A percentile compares a stretch with the other conserved stretches of the same genome.
These are phyloP conservation scores for Eumaeus atala DNA, from an alignment of 1,140 invertebrate genomes.

Conservation along the genomic window DNA sequence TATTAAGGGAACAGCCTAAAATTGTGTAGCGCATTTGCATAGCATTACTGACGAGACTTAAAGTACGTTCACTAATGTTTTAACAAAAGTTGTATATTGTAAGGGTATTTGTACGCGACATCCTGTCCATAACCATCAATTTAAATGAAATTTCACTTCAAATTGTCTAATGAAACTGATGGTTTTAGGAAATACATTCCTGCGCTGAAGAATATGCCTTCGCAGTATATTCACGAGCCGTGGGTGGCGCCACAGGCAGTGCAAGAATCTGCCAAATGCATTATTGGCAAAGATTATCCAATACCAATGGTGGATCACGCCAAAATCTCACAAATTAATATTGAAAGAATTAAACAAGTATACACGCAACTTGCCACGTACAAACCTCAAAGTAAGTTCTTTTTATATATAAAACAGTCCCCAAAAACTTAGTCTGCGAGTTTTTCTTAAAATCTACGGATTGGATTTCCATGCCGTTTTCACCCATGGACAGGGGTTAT, in stretches of 20 bases:
- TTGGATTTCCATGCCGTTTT: no score
- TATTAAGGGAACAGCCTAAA: no score
- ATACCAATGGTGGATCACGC: conserved; percentile 90
- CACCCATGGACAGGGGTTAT: no score
- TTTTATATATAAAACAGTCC: neutral
- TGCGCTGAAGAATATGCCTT: conserved; percentile 86
- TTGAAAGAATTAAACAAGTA: conserved; percentile 91
- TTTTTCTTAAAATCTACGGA: no score
- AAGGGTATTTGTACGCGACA: no score
- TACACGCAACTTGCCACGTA: conserved; percentile 86
- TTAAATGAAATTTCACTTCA: no score
- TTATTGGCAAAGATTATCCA: conserved; percentile 89
- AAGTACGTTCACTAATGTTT: no score
- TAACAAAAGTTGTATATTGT: no score
- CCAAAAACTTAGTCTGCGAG: no score
- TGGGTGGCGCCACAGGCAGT: conserved; percentile 87
- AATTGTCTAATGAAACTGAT: conserved; percentile 3
- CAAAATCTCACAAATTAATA: conserved; percentile 84
- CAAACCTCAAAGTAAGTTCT: conserved; percentile 55
- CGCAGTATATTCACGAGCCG: conserved; percentile 91
- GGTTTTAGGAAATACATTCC: conserved; percentile 84
- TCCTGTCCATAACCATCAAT: no score
- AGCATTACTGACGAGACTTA: no score
- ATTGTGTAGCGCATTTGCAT: no score
- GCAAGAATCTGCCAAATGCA: conserved; percentile 86